A percentile compares a stretch with the other conserved stretches of the same genome.
These are phyloP conservation scores for Ametastegia equiseti DNA, from an alignment of 2,888 invertebrate genomes.

Conservation along the genomic window DNA sequence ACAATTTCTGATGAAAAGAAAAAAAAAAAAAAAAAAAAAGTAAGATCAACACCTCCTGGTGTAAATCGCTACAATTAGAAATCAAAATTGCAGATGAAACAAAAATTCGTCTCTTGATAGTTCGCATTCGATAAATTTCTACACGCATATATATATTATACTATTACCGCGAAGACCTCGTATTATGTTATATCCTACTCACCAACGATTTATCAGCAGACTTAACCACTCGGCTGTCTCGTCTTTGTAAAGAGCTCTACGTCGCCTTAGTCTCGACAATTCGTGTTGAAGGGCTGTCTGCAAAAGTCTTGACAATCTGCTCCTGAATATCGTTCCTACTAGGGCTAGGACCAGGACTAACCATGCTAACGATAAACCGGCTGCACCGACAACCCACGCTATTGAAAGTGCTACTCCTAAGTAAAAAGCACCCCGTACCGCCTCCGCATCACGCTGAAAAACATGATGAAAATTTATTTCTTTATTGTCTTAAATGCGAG, in stretches of 20 bases:
- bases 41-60: too few relatives aligned
- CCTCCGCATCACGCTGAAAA: conserved; percentile 67
- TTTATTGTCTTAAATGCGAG: background rate
- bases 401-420: conserved; percentile 67
- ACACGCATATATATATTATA: too few relatives aligned
- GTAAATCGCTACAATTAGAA: too few relatives aligned
- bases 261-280: conserved; percentile 73
- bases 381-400: conserved; percentile 72
- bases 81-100: too few relatives aligned
- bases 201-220: conserved; percentile 78
- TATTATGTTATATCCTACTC: conserved; percentile 61
- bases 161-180: too few relatives aligned
- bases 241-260: conserved; percentile 76
- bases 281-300: conserved; percentile 70
- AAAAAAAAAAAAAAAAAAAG: too few relatives aligned
- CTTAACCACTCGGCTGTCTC: conserved; percentile 79
- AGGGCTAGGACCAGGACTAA: conserved; percentile 70
- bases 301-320: conserved; percentile 68
- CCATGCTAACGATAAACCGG: conserved; percentile 73
- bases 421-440: conserved; percentile 64
- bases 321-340: conserved; percentile 67
- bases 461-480: background rate
- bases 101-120: too few relatives aligned
- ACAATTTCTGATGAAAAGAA: too few relatives aligned
- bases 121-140: too few relatives aligned